These are phyloP conservation scores for Hycleus phaleratus DNA, from an alignment of 1,140 invertebrate genomes.

Conservation along the genomic window DNA sequence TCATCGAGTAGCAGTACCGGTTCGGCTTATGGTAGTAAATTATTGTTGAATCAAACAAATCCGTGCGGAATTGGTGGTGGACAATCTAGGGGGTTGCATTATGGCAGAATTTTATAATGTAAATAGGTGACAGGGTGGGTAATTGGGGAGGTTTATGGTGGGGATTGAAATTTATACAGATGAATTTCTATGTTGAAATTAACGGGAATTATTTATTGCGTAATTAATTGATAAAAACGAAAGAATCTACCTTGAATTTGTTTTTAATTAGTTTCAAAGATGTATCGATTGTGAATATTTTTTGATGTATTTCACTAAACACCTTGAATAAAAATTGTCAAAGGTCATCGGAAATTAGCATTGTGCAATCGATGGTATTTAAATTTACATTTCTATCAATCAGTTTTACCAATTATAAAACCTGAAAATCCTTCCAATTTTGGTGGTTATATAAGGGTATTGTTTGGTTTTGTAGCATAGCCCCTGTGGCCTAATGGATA, in stretches of 20 bases:
- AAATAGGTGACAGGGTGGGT: background rate
- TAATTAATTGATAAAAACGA: background rate
- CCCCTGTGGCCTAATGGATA: constrained; percentile 63
- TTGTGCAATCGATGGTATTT: no score
- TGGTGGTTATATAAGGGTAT: background rate
- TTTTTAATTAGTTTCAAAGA: background rate
- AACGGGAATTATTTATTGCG: no score
- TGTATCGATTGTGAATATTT: background rate
- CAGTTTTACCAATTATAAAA: background rate
- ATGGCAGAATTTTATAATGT: constrained; percentile 33
- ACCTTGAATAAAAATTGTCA: background rate
- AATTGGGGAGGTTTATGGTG: background rate
- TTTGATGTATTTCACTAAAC: background rate
- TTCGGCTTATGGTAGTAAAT: constrained; percentile 35
- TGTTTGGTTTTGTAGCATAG: constrained; percentile 3
- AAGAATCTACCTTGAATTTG: background rate
- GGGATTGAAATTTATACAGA: background rate
- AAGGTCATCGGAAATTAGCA: no score
- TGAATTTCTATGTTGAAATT: background rate
- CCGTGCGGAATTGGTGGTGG: constrained; percentile 23
- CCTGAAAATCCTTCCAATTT: no score
- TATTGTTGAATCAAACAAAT: constrained; percentile 34
- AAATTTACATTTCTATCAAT: no score
- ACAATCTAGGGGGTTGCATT: constrained; percentile 30
- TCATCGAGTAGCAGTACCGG: constrained; percentile 34